Evolutionary conservation across 1,140 invertebrate species (phyloP).

Genomic region (Rhyzopertha dominica): DNA sequence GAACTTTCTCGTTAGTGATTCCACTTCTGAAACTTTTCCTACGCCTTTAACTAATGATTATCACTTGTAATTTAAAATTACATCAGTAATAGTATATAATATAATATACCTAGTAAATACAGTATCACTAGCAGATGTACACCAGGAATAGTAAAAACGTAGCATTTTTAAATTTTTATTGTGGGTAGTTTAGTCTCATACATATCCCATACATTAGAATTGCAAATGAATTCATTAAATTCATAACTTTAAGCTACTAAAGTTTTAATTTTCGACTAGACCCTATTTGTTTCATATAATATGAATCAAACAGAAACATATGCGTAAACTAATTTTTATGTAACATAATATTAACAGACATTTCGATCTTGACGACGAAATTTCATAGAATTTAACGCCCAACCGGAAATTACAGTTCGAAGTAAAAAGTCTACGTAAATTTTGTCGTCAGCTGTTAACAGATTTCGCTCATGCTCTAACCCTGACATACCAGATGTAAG

Average conservation of each 20-base stretch:
- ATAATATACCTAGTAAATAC: no score
- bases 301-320: slow-evolving; percentile 35
- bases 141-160: no score
- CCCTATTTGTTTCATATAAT: slow-evolving; percentile 37
- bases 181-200: slow-evolving; percentile 42
- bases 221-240: slow-evolving; percentile 44
- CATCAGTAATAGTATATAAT: no score
- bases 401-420: slow-evolving; percentile 20
- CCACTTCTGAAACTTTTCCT: no score
- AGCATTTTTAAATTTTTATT: no score
- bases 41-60: no score
- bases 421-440: slow-evolving; percentile 12
- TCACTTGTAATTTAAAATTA: no score
- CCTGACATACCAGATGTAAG: slow-evolving; percentile 23
- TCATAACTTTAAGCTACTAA: slow-evolving; percentile 45
- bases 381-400: slow-evolving; percentile 30
- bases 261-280: slow-evolving; percentile 44
- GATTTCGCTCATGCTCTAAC: slow-evolving; percentile 8
- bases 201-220: slow-evolving; percentile 47
- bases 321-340: no score
- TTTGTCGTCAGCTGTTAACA: background rate
- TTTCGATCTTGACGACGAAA: slow-evolving; percentile 28
- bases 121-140: no score
- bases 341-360: slow-evolving; percentile 31
- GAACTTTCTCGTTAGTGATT: no score